Evolutionary conservation across 1,140 invertebrate genomes (phyloP).

Genomic region (Achatina immaculata): DNA sequence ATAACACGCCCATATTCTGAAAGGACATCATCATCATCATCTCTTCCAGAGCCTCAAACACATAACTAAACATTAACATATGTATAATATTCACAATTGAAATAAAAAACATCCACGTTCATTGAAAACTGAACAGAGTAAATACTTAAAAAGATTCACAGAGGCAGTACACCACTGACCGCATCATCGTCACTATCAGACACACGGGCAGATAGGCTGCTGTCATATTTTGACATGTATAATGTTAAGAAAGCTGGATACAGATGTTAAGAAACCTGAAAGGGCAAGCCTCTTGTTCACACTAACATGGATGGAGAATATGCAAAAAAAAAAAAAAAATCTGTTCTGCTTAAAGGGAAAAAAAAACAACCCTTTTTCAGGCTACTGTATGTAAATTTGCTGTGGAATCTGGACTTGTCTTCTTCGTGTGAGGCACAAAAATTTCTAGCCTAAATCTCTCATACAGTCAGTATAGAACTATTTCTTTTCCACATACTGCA

Average conservation of each 20-base stretch:
- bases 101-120: slow-evolving; percentile 9
- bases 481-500: too few species aligned
- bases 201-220: not conserved
- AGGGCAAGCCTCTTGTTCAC: not conserved
- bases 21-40: not conserved
- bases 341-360: not conserved
- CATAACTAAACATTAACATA: not conserved
- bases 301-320: not conserved
- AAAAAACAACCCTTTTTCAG: too few species aligned
- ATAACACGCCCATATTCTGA: too few species aligned
- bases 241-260: too few species aligned
- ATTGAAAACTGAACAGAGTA: not conserved
- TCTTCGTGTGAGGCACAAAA: too few species aligned
- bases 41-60: not conserved
- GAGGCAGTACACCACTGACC: slow-evolving; percentile 3
- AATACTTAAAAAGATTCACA: not conserved
- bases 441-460: too few species aligned
- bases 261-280: too few species aligned
- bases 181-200: not conserved
- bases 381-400: too few species aligned
- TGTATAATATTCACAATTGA: not conserved
- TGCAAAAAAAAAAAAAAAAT: not conserved
- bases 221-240: too few species aligned
- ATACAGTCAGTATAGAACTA: too few species aligned
- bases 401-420: too few species aligned